Conservation (phyloP, 2,888 invertebrate species). For the Pachydiplax longipennis region DNA sequence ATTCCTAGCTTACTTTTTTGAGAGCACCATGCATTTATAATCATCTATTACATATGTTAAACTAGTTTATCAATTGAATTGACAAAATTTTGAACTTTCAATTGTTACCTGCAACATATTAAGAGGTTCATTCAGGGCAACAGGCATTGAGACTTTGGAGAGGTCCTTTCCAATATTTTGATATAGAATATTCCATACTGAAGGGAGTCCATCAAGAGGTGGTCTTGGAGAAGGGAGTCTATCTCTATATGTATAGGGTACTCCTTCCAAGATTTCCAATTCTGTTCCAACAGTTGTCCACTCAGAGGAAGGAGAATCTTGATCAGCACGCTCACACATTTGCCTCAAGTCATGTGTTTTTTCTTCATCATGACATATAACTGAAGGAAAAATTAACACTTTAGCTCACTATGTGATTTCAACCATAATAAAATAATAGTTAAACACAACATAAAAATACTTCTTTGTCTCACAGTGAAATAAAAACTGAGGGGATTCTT, state of each 20-base stretch:
- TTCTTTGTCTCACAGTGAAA: background rate
- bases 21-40: too few species aligned
- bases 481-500: too few species aligned
- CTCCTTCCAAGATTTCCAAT: conserved; percentile 18
- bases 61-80: too few species aligned
- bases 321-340: conserved; percentile 12
- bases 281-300: conserved; percentile 31
- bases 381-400: background rate
- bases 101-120: conserved; percentile 74
- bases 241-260: background rate
- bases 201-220: conserved; percentile 74
- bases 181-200: conserved; percentile 79
- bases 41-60: too few species aligned
- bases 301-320: conserved; percentile 20
- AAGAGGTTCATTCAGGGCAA: conserved; percentile 83
- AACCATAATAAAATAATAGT: background rate
- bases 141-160: conserved; percentile 86
- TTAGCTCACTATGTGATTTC: background rate
- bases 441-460: background rate
- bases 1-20: too few species aligned
- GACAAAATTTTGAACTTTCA: too few species aligned
- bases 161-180: conserved; percentile 87
- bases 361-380: background rate
- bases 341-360: background rate
- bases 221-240: conserved; percentile 75